Evolutionary conservation across 2,888 invertebrate genomes (phyloP).

Genomic region (Polymixis flavicincta): DNA sequence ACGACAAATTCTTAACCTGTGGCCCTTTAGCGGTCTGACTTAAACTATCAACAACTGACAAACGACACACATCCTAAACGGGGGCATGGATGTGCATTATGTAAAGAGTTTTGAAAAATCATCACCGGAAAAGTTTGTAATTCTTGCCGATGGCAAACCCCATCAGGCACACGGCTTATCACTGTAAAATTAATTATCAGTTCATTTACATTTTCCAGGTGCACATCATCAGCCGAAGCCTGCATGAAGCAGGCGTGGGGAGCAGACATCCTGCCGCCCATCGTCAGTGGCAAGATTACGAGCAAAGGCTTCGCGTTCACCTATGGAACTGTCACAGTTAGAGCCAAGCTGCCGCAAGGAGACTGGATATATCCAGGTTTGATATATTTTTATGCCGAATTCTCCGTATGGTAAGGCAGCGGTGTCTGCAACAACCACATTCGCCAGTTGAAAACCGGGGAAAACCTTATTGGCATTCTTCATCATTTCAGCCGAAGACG

Average conservation of each 20-base stretch:
- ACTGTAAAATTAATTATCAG: neutral
- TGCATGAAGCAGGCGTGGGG: constrained; percentile 86
- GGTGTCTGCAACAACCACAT: neutral
- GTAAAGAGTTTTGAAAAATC: no score
- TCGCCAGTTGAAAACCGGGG: neutral
- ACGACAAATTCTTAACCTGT: neutral
- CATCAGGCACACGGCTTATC: neutral
- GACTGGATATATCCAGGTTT: constrained; percentile 92
- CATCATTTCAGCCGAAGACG: neutral
- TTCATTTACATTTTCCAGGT: constrained; percentile 63
- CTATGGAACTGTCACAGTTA: constrained; percentile 93
- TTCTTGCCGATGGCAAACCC: no score
- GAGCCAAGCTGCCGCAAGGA: constrained; percentile 93
- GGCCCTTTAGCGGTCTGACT: neutral
- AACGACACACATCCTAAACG: neutral
- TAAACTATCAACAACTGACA: neutral
- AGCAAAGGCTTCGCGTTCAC: constrained; percentile 92
- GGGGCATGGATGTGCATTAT: no score
- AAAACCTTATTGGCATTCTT: neutral
- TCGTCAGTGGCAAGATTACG: constrained; percentile 92
- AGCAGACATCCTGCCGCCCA: constrained; percentile 92
- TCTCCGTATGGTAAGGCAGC: neutral
- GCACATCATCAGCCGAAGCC: constrained; percentile 75
- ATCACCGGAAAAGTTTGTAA: no score
- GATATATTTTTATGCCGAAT: neutral